Evolutionary conservation across 2,797 vertebrate genomes (phyloP).

Genomic region (Halcyon leucocephala): DNA sequence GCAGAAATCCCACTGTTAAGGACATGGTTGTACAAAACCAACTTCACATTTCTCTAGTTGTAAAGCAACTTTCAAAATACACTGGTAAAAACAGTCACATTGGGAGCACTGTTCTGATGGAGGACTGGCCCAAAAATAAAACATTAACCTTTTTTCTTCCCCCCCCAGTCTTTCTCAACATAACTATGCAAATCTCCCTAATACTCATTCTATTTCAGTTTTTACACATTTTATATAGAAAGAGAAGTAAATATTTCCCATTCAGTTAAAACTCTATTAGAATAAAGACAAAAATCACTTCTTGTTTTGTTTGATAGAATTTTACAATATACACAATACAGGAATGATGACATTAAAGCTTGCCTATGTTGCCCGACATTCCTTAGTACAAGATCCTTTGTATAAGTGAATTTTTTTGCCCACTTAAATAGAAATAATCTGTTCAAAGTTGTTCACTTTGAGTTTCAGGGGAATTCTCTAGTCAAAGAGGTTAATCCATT

Average conservation of each 20-base stretch:
- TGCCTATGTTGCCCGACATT: too few species aligned
- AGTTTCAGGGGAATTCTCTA: background rate
- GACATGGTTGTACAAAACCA: background rate
- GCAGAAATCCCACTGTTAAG: background rate
- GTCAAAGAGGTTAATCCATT: background rate
- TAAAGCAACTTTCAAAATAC: background rate
- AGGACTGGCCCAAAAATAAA: background rate
- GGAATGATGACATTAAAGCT: background rate
- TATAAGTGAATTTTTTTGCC: too few species aligned
- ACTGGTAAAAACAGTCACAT: background rate
- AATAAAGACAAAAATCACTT: background rate
- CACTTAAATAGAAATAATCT: background rate
- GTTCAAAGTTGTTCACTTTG: background rate
- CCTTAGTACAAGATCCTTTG: too few species aligned
- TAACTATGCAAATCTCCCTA: background rate
- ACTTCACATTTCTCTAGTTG: background rate
- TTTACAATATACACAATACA: background rate
- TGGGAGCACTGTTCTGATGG: background rate
- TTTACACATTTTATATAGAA: background rate
- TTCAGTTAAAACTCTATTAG: background rate
- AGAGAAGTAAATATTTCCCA: background rate
- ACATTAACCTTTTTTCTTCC: too few species aligned
- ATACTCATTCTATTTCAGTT: background rate
- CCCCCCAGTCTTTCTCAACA: background rate
- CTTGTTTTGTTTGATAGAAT: background rate